A percentile compares a stretch with the other conserved stretches of the same genome.
These are phyloP conservation scores for Pocillopora meandrina DNA, from an alignment of 92 coral and sea anemone genomes.

Conservation along the genomic window DNA sequence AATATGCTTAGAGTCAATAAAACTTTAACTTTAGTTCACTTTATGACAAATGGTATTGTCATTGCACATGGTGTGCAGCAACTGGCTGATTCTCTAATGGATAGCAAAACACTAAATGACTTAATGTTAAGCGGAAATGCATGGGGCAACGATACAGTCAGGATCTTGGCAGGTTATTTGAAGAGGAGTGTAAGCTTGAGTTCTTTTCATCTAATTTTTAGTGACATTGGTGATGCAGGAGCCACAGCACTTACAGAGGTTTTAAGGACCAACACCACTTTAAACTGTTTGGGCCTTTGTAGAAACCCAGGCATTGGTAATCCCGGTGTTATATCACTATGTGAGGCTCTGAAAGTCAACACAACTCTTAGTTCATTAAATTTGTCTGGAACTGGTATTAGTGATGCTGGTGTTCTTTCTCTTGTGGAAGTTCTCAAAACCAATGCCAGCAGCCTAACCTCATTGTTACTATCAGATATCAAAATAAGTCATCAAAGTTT, in stretches of 20 bases:
- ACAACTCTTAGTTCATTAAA: not conserved
- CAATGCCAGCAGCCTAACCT: not conserved
- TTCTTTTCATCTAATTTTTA: not conserved
- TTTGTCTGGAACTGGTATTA: not conserved
- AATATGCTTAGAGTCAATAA: not conserved
- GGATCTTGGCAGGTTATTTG: not conserved
- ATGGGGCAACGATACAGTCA: not conserved
- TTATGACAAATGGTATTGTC: not conserved
- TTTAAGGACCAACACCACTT: not conserved
- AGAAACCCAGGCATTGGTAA: not conserved
- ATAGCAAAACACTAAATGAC: not conserved
- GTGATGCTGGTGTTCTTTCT: not conserved
- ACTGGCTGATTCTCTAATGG: not conserved
- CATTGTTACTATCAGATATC: not conserved
- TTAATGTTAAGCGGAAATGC: not conserved
- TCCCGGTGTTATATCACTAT: not conserved
- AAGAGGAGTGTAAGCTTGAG: not conserved
- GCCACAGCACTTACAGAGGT: not conserved
- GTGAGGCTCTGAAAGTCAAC: slow-evolving; percentile 2
- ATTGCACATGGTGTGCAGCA: not conserved
- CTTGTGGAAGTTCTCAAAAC: not conserved
- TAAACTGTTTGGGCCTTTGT: not conserved
- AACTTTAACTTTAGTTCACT: not conserved
- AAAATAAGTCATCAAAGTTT: not conserved
- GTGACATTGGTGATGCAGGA: slow-evolving; percentile 1